Conservation (phyloP, 2,113 vertebrate genomes). For the Isichthys henryi region DNA sequence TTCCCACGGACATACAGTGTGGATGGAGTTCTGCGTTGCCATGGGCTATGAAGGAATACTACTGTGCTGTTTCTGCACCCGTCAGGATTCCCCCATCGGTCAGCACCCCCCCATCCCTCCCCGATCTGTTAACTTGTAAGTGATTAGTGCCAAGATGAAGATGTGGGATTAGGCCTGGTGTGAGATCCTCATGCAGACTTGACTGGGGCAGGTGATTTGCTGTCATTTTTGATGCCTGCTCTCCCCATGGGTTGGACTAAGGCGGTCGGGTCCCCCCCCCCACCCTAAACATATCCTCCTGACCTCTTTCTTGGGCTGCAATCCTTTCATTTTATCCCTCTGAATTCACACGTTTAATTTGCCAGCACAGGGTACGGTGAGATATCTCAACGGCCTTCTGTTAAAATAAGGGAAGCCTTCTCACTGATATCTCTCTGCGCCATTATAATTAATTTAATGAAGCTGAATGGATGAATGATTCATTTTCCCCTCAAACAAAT, state of each 20-base stretch:
- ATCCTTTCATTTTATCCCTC: background rate
- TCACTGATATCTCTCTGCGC: background rate
- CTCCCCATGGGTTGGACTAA: background rate
- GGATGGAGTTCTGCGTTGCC: background rate
- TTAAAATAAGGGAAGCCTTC: background rate
- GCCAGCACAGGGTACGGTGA: background rate
- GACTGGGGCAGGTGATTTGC: background rate
- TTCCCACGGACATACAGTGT: background rate
- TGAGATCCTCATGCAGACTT: background rate
- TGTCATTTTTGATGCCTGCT: background rate
- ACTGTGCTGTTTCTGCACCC: background rate
- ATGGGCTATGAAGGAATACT: background rate
- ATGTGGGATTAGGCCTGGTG: background rate
- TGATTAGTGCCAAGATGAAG: background rate
- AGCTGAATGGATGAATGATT: background rate
- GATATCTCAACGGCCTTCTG: background rate
- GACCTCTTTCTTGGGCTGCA: background rate
- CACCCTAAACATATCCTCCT: background rate
- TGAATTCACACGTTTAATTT: background rate
- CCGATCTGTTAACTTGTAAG: background rate
- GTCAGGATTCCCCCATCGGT: background rate
- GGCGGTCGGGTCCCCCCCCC: background rate
- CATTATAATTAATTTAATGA: background rate
- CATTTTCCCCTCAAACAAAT: background rate
- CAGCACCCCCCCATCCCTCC: background rate